phyloP scores from a whole-genome alignment of 92 coral and sea anemone species.

The Phenganax stokvisi region DNA sequence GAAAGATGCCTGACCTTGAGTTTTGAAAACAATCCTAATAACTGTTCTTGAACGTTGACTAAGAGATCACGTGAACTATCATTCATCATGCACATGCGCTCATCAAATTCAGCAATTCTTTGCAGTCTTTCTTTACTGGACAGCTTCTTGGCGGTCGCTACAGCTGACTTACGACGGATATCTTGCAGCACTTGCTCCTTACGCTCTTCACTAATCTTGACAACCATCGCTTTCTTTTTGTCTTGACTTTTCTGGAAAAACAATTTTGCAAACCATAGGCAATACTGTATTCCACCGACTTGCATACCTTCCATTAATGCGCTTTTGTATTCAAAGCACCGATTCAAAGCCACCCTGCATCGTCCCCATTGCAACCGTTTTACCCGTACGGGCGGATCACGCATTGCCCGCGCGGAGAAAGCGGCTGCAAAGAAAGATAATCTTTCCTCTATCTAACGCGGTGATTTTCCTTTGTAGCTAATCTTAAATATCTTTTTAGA shows the following conservation, averaged over 20 bases:
- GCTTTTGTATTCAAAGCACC: too few relatives aligned
- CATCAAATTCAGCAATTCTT: slow-evolving; percentile 49
- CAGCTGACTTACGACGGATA: slow-evolving; percentile 57
- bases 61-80: slow-evolving; percentile 51
- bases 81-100: slow-evolving; percentile 42
- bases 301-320: background rate
- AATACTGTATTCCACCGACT: background rate
- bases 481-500: too few relatives aligned
- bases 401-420: too few relatives aligned
- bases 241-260: slow-evolving; percentile 48
- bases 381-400: too few relatives aligned
- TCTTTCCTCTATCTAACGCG: too few relatives aligned
- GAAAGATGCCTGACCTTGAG: slow-evolving; percentile 57
- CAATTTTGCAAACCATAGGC: background rate
- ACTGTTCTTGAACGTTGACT: slow-evolving; percentile 82
- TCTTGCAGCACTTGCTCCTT: slow-evolving; percentile 75
- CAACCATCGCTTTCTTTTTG: slow-evolving; percentile 50
- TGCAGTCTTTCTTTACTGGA: slow-evolving; percentile 58
- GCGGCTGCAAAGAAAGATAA: too few relatives aligned
- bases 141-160: slow-evolving; percentile 35
- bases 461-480: too few relatives aligned
- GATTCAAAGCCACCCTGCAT: too few relatives aligned
- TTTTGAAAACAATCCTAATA: slow-evolving; percentile 71
- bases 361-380: too few relatives aligned
- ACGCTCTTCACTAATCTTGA: slow-evolving; percentile 60